Percentiles rank a stretch among this genome's conserved stretches.
Evolutionary conservation across 2,888 invertebrate species (phyloP).

Genomic region (Callosobruchus maculatus): DNA sequence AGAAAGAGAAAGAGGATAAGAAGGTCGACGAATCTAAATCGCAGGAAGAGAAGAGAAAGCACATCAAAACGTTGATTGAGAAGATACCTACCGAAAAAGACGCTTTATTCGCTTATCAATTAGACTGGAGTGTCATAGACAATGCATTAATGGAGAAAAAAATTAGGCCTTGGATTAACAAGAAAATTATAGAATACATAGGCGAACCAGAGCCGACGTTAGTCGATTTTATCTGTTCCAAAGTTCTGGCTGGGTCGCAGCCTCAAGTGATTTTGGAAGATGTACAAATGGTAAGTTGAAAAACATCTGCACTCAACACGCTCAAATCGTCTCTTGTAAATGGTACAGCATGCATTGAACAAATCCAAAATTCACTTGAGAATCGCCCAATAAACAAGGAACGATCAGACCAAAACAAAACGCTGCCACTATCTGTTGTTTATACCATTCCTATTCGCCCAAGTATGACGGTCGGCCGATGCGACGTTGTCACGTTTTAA

Average conservation of each 20-base stretch:
- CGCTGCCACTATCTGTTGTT: too few relatives aligned
- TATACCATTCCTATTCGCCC: too few relatives aligned
- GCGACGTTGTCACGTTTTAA: too few relatives aligned
- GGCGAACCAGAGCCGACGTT: conserved; percentile 98
- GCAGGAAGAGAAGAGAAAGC: conserved; percentile 92
- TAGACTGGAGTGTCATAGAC: conserved; percentile 83
- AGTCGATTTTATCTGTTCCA: conserved; percentile 99
- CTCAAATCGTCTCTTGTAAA: too few relatives aligned
- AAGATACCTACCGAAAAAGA: conserved; percentile 98
- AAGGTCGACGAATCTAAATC: conserved; percentile 61
- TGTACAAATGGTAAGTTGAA: conserved; percentile 98
- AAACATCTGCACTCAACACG: too few relatives aligned
- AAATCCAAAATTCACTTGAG: too few relatives aligned
- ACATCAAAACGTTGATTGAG: conserved; percentile 96
- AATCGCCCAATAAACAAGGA: too few relatives aligned
- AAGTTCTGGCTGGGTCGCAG: conserved; percentile 88
- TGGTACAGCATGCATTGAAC: too few relatives aligned
- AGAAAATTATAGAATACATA: conserved; percentile 99
- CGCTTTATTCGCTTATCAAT: conserved; percentile 89
- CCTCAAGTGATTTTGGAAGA: conserved; percentile 96
- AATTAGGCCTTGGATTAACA: conserved; percentile 99
- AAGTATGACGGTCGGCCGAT: too few relatives aligned
- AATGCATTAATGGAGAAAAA: conserved; percentile 85
- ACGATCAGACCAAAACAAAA: too few relatives aligned
- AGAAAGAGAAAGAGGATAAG: conserved; percentile 49